Base-by-base conservation (phyloP, 2,113 vertebrate species). In the Apodemus sylvaticus region DNA sequence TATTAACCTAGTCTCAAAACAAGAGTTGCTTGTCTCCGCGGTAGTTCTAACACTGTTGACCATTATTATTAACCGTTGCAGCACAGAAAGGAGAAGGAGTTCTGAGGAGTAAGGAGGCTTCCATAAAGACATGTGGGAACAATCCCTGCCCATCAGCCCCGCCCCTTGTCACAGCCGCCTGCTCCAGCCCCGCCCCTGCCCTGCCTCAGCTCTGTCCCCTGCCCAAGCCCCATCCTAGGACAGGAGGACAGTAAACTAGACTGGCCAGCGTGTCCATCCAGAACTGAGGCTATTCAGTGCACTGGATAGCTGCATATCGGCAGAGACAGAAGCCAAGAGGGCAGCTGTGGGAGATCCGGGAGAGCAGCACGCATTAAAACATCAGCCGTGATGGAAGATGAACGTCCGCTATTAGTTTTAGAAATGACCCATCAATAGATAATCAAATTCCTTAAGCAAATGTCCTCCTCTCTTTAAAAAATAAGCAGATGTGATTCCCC, bases 391-490 rank as follows among this genome's bases (percentile, higher is more conserved):
- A 36, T 31, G 0, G 0, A 71, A 93, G 70, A 87, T 2, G 76
- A 93, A 42, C 0, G 34, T 1, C 26, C 42, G 22, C 5, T 13
- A 58, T 92, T 68, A 93, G 64, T 60, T 45, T 89, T 89, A 74
- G n/a, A 89, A 97, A 79, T 53, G 94, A 76, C 78, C 83, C 60
- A 87, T 93, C 60, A 76, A 90, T 64, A 93, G 62, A 74, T 85
- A 89, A 97, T 93, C 92, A 78, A 93, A 83, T 91, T 92, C 77
- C 93, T 89, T 78, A 96, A 73, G 81, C 53, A 78, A 95, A 89
- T 1, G 55, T 94, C 82, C 76, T 90, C 68, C 85, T 86, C 74
- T 76, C 82, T 91, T 93, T 77, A 88, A 73, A 76, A 97, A 97
- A 66, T 58, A 73, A 85, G 93, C 96, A 76, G 76, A 4, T 1